Conservation (phyloP, 2,888 invertebrate genomes). For the Nomada fucata region DNA sequence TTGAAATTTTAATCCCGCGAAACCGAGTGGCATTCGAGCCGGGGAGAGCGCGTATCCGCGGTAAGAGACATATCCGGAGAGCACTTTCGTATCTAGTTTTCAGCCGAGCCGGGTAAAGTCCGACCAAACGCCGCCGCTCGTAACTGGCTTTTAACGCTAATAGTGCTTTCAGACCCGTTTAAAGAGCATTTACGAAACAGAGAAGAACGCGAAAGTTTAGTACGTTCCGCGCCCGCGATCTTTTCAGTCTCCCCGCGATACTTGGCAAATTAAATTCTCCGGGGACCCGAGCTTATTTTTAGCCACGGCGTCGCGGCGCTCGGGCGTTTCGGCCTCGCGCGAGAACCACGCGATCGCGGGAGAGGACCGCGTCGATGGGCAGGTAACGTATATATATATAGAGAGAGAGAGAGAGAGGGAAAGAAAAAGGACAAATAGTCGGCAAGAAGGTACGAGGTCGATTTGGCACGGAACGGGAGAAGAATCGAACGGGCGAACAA, state of each 20-base stretch:
- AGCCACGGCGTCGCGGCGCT: slow-evolving; percentile 3
- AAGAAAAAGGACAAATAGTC: not conserved
- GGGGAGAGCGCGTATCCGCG: slow-evolving; percentile 15
- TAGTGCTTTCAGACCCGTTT: slow-evolving; percentile 64
- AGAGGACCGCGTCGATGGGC: not conserved
- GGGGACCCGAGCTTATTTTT: slow-evolving; percentile 25
- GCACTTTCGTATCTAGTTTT: slow-evolving; percentile 54
- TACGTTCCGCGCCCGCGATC: slow-evolving; percentile 30
- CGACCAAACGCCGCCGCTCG: slow-evolving; percentile 36
- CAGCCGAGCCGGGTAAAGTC: slow-evolving; percentile 40
- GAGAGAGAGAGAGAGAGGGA: too few relatives aligned
- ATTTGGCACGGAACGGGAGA: not conserved
- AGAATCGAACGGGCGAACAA: slow-evolving; percentile 12
- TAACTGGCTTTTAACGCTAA: slow-evolving; percentile 67
- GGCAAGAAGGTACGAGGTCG: not conserved
- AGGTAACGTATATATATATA: too few relatives aligned
- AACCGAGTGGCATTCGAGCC: not conserved
- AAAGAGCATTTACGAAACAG: slow-evolving; percentile 62
- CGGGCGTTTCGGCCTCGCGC: not conserved
- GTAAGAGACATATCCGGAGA: slow-evolving; percentile 39
- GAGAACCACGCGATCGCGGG: not conserved
- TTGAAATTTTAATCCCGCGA: slow-evolving; percentile 51
- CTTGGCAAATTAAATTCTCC: slow-evolving; percentile 44
- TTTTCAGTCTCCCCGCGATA: slow-evolving; percentile 15
- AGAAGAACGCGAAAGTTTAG: slow-evolving; percentile 51